phyloP scores from a whole-genome alignment of 2,888 invertebrate species.

The Conus canariensis region DNA sequence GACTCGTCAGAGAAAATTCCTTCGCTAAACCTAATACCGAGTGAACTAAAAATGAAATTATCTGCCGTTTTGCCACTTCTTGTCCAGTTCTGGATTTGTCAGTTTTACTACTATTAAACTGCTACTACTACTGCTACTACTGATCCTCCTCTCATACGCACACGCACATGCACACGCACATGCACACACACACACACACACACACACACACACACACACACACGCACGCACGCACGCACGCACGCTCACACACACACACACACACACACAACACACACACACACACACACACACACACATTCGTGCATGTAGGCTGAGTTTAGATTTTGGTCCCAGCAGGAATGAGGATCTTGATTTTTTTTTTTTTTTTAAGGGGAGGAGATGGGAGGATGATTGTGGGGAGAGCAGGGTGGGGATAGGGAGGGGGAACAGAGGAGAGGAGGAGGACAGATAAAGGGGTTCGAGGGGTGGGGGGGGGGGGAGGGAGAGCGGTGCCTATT shows the following conservation, averaged over 20 bases:
- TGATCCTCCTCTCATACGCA: not conserved
- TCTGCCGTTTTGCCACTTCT: too few species aligned
- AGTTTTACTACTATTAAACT: too few species aligned
- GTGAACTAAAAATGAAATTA: too few species aligned
- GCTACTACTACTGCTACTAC: not conserved
- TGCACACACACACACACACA: slow-evolving; percentile 4
- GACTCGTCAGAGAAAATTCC: not conserved
- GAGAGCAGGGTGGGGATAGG: not conserved
- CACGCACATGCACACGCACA: not conserved
- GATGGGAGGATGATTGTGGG: too few species aligned
- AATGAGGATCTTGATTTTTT: not conserved
- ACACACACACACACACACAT: slow-evolving; percentile 1
- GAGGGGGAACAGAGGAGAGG: not conserved
- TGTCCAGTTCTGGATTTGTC: too few species aligned
- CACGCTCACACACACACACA: not conserved
- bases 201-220: slow-evolving; percentile 1
- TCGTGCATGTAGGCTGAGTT: not conserved
- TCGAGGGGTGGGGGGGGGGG: too few species aligned
- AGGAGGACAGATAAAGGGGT: not conserved
- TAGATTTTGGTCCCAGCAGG: too few species aligned
- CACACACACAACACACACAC: not conserved
- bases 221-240: not conserved
- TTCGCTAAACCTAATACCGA: not conserved
- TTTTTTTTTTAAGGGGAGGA: too few species aligned
- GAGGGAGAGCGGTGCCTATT: not conserved